These are phyloP conservation scores for Dendrocopos noguchii DNA, from an alignment of 2,113 vertebrate genomes.

Conservation along the genomic window DNA sequence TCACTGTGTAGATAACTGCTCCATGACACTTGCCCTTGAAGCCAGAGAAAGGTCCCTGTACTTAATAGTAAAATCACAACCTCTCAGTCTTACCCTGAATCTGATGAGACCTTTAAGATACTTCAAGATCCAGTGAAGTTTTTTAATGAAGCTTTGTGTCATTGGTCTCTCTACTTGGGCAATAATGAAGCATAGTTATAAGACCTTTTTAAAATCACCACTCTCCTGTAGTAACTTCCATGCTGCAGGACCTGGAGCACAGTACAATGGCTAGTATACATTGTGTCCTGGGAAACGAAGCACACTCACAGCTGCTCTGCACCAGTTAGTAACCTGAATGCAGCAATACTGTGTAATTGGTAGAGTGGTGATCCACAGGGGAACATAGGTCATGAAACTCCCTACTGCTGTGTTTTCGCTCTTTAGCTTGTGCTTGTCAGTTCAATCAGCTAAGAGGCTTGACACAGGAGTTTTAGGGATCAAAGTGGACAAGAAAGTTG, in stretches of 20 bases:
- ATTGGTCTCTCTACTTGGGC: constrained; percentile 22
- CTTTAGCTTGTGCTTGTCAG: background rate
- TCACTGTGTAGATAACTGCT: background rate
- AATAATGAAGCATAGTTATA: background rate
- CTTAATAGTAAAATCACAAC: background rate
- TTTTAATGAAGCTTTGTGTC: constrained; percentile 21
- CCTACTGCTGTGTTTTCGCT: background rate
- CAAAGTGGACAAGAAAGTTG: background rate
- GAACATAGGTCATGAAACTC: background rate
- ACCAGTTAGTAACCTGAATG: background rate
- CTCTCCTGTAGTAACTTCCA: background rate
- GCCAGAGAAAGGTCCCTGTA: background rate
- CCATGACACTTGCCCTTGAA: background rate
- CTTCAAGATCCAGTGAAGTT: background rate
- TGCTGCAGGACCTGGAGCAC: background rate
- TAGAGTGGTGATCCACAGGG: background rate
- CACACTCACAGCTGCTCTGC: background rate
- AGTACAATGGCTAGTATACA: background rate
- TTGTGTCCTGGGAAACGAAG: background rate
- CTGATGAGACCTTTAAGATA: background rate
- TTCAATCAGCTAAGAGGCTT: background rate
- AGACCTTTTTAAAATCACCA: background rate
- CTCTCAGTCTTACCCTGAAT: background rate
- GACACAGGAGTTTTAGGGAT: background rate
- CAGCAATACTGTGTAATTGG: background rate